Evolutionary conservation across 2,888 invertebrate species (phyloP).

Genomic region (Drosophila atripex): DNA sequence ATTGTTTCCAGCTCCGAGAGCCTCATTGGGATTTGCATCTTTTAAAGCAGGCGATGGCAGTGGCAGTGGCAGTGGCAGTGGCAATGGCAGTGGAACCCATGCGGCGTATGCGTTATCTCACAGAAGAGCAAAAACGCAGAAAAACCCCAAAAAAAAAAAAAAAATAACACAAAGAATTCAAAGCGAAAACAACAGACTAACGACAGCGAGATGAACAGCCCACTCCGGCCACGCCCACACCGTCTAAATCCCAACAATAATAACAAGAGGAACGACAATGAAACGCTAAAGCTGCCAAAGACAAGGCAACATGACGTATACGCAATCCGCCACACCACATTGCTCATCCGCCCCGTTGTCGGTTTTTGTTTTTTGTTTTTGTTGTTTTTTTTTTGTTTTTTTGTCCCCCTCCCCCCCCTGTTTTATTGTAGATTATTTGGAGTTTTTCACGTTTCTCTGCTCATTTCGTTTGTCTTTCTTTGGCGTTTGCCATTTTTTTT

Average conservation of each 20-base stretch:
- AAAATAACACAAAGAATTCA: background rate
- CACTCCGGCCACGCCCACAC: constrained; percentile 23
- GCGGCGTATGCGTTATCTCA: constrained; percentile 49
- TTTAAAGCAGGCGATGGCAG: constrained; percentile 18
- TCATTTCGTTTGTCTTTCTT: constrained; percentile 29
- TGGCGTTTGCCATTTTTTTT: background rate
- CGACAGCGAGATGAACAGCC: constrained; percentile 7
- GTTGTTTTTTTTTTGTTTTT: background rate
- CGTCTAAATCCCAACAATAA: constrained; percentile 28
- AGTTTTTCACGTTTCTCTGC: constrained; percentile 57
- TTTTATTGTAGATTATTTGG: constrained; percentile 33
- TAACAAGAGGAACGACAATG: constrained; percentile 11
- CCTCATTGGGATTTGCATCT: constrained; percentile 44
- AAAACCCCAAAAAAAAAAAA: background rate
- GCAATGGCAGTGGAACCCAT: constrained; percentile 26
- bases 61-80: background rate
- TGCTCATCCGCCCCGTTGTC: constrained; percentile 55
- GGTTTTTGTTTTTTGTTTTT: background rate
- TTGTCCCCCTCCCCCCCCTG: background rate
- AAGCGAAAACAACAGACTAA: constrained; percentile 1
- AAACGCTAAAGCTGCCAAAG: constrained; percentile 18
- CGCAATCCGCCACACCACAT: constrained; percentile 49
- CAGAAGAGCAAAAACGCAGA: constrained; percentile 2
- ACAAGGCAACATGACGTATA: constrained; percentile 65
- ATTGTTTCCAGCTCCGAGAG: constrained; percentile 35